Evolutionary conservation across 1,140 invertebrate species (phyloP), one percentile per base, ranked within the genome.

Genomic region (Procambarus virginalis): DNA sequence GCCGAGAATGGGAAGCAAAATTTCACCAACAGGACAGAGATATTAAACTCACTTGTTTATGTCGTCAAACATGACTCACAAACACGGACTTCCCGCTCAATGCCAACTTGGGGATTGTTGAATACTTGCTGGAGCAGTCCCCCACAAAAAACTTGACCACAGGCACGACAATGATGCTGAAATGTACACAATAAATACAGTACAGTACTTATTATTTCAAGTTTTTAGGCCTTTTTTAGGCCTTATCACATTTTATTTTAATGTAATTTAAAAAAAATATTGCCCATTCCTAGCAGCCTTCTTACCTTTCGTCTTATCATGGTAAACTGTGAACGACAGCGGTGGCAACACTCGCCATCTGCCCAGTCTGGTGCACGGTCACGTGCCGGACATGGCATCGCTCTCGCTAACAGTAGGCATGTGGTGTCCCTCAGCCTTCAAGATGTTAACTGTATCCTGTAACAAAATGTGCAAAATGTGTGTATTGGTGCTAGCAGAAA

Each of bases 11-110:
- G n/a, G n/a, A 48, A 83, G 45, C 46, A 83, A 64, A 64, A 14
- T n/a, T 9, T 46, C 20, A 60, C 8, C 8, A 8, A 14, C 5
- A 68, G 20, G 46, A 80, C 17, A 55, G n/a, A 22, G 20, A 64
- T 17, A 17, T 64, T 17, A 92, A 20, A 95, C 95, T 92, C 95
- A 97, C 95, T 96, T 96, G 92, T 96, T 98, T 20, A 98, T 95
- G 94, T 97, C 96, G 83, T 98, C 97, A 94, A 99, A 94, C 99
- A 99, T 34, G 97, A 96, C 94, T 99, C 98, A 94, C 99, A 99
- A 2, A 99, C 98, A 91, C 99, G 95, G 3, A 99, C 99, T 95
- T 99, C 98, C 94, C 99, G 99, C 94, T 99, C 99, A 93, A 99
- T 99, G n/a, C 99, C 99, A 98, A 99, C 94, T 99, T 99, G 4